phyloP scores from a whole-genome alignment of 2,113 vertebrate species.

The Pseudopipra pipra region DNA sequence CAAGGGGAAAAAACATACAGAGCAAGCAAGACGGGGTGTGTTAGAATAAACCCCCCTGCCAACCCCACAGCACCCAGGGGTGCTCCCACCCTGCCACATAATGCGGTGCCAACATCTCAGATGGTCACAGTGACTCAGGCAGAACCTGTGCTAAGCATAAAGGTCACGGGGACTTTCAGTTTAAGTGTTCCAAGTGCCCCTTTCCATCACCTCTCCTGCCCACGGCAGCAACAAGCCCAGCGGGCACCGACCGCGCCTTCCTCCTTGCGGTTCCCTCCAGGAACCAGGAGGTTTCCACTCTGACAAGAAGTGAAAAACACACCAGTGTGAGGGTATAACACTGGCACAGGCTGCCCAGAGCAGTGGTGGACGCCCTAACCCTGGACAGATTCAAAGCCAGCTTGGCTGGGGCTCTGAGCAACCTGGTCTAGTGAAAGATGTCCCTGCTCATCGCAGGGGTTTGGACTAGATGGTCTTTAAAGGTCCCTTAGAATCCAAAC shows the following conservation, averaged over 20 bases:
- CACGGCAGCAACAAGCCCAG: fast-evolving
- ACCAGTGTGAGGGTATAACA: not conserved
- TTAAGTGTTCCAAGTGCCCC: not conserved
- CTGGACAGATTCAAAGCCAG: not conserved
- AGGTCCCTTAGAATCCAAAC: not conserved
- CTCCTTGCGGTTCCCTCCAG: fast-evolving
- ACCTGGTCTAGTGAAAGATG: not conserved
- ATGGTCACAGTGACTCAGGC: not conserved
- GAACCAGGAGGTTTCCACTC: not conserved
- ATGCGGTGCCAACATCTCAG: fast-evolving
- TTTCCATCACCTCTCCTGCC: not conserved
- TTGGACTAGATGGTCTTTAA: not conserved
- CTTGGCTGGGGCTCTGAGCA: not conserved
- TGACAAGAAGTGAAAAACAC: not conserved
- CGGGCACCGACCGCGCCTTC: fast-evolving
- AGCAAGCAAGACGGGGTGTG: fast-evolving
- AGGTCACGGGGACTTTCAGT: not conserved
- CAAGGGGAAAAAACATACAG: not conserved
- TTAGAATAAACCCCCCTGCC: not conserved
- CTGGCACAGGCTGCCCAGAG: not conserved
- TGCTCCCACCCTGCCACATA: not conserved
- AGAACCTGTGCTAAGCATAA: not conserved
- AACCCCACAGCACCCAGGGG: not conserved
- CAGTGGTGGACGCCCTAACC: fast-evolving
- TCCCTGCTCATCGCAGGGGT: not conserved